Base-by-base conservation (phyloP, 2,888 invertebrate species). In the Rhorus exstirpatorius region DNA sequence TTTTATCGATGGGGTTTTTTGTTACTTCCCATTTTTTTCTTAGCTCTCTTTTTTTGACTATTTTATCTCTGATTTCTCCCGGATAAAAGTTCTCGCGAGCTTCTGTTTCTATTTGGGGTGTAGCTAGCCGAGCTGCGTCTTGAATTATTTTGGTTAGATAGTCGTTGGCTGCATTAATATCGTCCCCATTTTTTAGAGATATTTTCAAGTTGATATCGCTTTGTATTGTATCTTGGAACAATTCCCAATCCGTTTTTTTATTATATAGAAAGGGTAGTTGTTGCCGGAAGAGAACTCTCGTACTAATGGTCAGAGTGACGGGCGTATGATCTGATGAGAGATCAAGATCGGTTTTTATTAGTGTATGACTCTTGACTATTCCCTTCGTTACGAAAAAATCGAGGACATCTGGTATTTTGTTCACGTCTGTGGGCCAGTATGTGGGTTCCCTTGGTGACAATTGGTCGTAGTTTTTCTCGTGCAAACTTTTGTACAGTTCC, bases 391-490 rank as follows among this genome's bases (percentile, higher is more conserved):
- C 74, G 41, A 84, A 86, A 53, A 89, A 81, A 61, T 86, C 87
- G 0, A 87, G 67, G 10, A 87, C 44, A 31, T 88, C 86, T 2
- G 88, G 88, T 21, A 81, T 80, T 84, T 88, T 86, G 7, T 83
- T 81, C n/a, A 60, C 35, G 67, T 87, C 85, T 12, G 85, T 83
- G 17, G 86, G 86, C 85, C 84, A 87, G 63, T 85, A 85, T 38
- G 79, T 79, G 53, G 86, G 84, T 63, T 86, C 51, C 0, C 84
- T 78, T 6, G 79, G 79, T 12, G 86, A 84, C 26, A 83, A 2
- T 10, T 49, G 17, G 6, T 76, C 10, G 19, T 53, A 46, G 78
- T 77, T 71, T 2, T 63, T 44, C 19, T 38, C n/a, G 3, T 4
- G 8, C 14, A 84, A 68, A 8, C 44, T n/a, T 60, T 71, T 75